Evolutionary conservation across 2,888 invertebrate species (phyloP).

Genomic region (Actias luna): DNA sequence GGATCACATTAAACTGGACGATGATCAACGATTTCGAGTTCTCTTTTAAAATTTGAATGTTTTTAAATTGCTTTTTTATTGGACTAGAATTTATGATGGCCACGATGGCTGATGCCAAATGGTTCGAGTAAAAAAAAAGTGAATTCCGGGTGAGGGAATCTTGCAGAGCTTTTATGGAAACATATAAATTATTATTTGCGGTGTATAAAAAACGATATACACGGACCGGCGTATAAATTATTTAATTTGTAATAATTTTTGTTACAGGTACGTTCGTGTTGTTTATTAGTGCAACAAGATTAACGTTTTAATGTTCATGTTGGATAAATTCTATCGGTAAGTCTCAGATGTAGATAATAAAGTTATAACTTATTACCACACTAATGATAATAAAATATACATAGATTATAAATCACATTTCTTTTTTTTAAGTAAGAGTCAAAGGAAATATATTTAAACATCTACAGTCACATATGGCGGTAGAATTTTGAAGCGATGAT

Average conservation of each 20-base stretch:
- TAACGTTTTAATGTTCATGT: neutral
- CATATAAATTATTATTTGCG: neutral
- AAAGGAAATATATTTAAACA: constrained; percentile 9
- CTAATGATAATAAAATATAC: neutral
- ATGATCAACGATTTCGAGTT: constrained; percentile 42
- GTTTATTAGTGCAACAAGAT: neutral
- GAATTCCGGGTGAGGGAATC: neutral
- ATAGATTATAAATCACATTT: neutral
- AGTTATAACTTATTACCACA: neutral
- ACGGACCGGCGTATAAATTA: neutral
- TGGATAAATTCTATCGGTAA: neutral
- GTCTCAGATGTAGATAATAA: neutral
- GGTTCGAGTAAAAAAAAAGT: constrained; percentile 4
- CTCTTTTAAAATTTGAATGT: constrained; percentile 41
- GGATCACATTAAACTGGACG: constrained; percentile 41
- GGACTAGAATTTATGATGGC: constrained; percentile 71
- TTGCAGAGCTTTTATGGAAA: constrained; percentile 1
- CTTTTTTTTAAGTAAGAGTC: neutral
- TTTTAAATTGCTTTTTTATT: constrained; percentile 74
- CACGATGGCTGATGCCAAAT: constrained; percentile 66
- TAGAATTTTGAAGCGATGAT: no score
- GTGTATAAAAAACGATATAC: neutral
- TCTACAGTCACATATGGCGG: neutral
- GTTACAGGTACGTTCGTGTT: constrained; percentile 14
- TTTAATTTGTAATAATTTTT: constrained; percentile 12